Evolutionary conservation across 2,888 invertebrate species (phyloP), one percentile per base, ranked within the genome.

Genomic region (Diplolepis rosae): DNA sequence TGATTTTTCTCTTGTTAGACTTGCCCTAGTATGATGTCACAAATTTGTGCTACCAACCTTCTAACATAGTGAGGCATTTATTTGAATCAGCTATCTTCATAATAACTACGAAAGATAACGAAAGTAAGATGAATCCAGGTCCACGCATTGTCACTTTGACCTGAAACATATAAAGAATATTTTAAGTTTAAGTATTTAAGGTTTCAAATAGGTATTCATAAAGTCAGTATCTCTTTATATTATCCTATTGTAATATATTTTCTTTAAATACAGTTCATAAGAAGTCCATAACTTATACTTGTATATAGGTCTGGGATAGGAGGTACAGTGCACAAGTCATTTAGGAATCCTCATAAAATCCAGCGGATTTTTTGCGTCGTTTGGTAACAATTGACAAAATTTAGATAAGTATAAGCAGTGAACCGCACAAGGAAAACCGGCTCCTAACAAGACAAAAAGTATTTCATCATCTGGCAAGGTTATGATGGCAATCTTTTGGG

Each of bases 21-120:
- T n/a, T n/a, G n/a, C n/a, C n/a, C n/a, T n/a, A n/a, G n/a, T n/a
- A n/a, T n/a, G n/a, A n/a, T n/a, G n/a, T n/a, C n/a, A n/a, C n/a
- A n/a, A n/a, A n/a, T n/a, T n/a, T n/a, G n/a, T 7, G 2, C 9
- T 39, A 4, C 2, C n/a, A n/a, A 87, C 86, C 86, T 80, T 84
- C 79, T 32, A 81, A 71, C 80, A 75, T 84, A 11, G 83, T 85
- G 18, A 86, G 79, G 54, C 86, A 86, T 24, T 79, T 82, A 73
- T 84, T 83, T 65, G 85, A 76, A 68, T 76, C 66, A 3, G 72
- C 80, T 56, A 79, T 70, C 67, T 77, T 75, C 27, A 77, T 45
- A 65, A 75, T 68, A 67, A 72, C 45, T 69, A 77, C 39, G 22
- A 86, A 65, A 73, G 84, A 74, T 75, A 86, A 27, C 54, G 84